Evolutionary conservation across 2,797 vertebrate genomes (phyloP).

Genomic region (Sebastiscus tertius): DNA sequence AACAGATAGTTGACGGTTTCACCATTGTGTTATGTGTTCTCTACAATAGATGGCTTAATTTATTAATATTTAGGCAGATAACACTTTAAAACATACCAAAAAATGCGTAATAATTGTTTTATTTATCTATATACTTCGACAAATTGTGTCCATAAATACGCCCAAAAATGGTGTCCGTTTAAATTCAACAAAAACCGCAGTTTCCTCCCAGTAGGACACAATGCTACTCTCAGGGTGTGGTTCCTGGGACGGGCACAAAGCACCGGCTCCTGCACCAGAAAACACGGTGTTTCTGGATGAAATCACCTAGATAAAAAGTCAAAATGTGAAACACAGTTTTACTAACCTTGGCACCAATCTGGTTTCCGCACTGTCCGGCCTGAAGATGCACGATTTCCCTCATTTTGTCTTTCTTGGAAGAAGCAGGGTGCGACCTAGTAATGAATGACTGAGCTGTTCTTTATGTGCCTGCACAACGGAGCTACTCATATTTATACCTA

Average conservation of each 20-base stretch:
- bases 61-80: too few relatives aligned
- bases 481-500: constrained; percentile 41
- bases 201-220: not conserved
- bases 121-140: not conserved
- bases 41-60: fast-evolving
- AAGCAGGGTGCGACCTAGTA: fast-evolving
- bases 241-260: constrained; percentile 62
- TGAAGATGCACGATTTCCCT: constrained; percentile 90
- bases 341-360: constrained; percentile 87
- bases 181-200: fast-evolving
- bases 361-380: constrained; percentile 87
- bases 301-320: fast-evolving
- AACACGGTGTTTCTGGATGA: not conserved
- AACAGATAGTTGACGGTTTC: fast-evolving
- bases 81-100: not conserved
- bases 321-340: not conserved
- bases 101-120: not conserved
- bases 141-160: fast-evolving
- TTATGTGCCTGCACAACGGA: not conserved
- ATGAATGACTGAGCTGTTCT: not conserved
- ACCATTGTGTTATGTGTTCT: too few relatives aligned
- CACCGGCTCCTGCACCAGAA: not conserved
- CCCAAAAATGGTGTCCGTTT: fast-evolving
- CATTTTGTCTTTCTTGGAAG: constrained; percentile 56
- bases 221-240: constrained; percentile 69